Evolutionary conservation across 2,113 vertebrate genomes (phyloP), one percentile per base, ranked within the genome.

Genomic region (Tiliqua scincoides): DNA sequence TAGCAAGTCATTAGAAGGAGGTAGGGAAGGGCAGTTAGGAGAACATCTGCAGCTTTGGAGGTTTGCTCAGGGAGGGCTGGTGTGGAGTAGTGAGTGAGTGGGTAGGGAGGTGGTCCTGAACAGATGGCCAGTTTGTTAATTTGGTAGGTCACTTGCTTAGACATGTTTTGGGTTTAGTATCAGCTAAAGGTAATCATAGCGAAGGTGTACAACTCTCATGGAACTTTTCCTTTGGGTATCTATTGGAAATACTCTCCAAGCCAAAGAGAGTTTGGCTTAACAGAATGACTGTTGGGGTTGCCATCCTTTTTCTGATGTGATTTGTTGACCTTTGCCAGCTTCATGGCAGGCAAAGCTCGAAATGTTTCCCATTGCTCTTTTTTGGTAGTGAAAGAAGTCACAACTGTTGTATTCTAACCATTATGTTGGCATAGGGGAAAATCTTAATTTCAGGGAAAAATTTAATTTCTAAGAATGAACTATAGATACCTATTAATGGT

Each of bases 101-200:
- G 32, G 84, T 32, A 48, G 57, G 43, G 40, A 86, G n/a, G 62
- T 90, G 90, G 79, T 92, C 89, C 84, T 90, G 88, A 91, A 91
- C 90, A 94, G 93, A 93, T 89, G 85, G 83, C 71, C 94, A 86
- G 87, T 88, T 85, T 89, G 85, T 68, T 92, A 83, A 88, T 90
- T 92, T 62, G 30, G 14, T 35, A 52, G 48, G 79, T 91, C 91
- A 85, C 85, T 84, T 15, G 6, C 84, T 91, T 87, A 84, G 89
- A 93, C 87, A 85, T 89, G 89, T 88, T 92, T 93, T 89, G 87
- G 83, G 85, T 94, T 79, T 77, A 40, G 86, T 71, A 79, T 61
- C 27, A 89, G 91, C 79, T 91, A 91, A 87, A 86, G 79, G 78
- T 87, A 72, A 89, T 91, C 67, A 78, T 92, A 87, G 83, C 90